These are phyloP conservation scores for Eulithis prunata DNA, from an alignment of 2,888 invertebrate species.

Conservation along the genomic window DNA sequence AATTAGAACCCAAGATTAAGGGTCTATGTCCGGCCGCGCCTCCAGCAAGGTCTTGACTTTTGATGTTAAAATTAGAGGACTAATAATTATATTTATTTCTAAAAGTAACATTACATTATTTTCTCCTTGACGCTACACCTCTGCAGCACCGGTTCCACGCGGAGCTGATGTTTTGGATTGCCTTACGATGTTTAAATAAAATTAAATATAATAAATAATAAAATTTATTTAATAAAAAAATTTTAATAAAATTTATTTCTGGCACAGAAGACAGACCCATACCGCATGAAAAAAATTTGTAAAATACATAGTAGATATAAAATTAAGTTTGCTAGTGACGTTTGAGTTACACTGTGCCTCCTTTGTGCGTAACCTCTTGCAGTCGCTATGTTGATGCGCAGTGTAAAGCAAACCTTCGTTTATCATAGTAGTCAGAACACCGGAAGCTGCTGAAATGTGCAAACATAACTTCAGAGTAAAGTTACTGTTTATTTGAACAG, in stretches of 20 bases:
- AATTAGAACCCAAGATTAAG: conserved; percentile 28
- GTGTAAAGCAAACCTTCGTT: no score
- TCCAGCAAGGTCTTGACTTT: conserved; percentile 16
- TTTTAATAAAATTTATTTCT: no score
- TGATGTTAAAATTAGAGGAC: conserved; percentile 28
- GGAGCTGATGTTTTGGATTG: no score
- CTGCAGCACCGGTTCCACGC: no score
- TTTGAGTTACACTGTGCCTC: background rate
- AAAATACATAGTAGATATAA: no score
- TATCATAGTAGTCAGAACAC: background rate
- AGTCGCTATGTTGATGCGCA: background rate
- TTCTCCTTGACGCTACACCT: background rate
- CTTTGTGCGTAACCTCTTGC: no score
- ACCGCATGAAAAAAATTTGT: no score
- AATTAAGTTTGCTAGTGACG: background rate
- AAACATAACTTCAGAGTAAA: conserved; percentile 12
- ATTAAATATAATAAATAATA: no score
- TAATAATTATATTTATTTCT: background rate
- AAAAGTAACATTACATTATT: no score
- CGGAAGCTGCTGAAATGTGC: conserved; percentile 4
- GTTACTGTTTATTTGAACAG: conserved; percentile 7
- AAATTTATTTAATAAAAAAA: no score
- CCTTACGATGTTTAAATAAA: no score
- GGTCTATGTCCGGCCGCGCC: conserved; percentile 12
- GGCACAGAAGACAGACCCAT: no score